phyloP scores from a whole-genome alignment of 2,113 vertebrate species.

The Gasterosteus aculeatus region DNA sequence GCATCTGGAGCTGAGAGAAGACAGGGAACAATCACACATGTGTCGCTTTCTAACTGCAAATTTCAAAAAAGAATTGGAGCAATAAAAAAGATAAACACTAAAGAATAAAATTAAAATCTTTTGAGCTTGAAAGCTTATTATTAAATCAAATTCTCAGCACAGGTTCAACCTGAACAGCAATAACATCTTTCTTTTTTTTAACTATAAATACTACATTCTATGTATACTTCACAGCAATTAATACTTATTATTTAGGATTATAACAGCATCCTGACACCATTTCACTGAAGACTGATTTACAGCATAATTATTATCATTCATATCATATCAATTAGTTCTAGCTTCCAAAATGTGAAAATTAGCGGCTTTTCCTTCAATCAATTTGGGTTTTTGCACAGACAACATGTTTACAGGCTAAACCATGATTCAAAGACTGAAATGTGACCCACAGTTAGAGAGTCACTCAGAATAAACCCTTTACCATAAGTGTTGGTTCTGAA shows the following conservation, averaged over 20 bases:
- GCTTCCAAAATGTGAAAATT: neutral
- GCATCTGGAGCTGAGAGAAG: slow-evolving; percentile 70
- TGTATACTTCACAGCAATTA: neutral
- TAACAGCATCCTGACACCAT: neutral
- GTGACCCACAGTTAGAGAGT: neutral
- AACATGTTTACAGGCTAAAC: neutral
- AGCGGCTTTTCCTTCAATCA: neutral
- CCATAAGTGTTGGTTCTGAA: slow-evolving; percentile 72
- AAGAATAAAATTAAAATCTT: neutral
- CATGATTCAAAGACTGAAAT: neutral
- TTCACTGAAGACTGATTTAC: neutral
- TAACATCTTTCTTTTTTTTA: neutral
- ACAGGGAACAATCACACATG: slow-evolving; percentile 2
- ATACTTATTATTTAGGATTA: neutral
- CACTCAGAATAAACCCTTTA: slow-evolving; percentile 41
- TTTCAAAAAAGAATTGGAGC: neutral
- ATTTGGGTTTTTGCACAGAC: no score
- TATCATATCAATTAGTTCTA: neutral
- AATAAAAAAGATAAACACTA: neutral
- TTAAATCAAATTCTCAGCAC: neutral
- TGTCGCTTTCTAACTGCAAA: neutral
- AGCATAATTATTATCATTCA: neutral
- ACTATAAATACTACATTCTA: neutral
- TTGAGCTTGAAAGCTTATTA: neutral
- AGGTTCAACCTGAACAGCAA: neutral